Conservation (phyloP, 2,888 invertebrate species). For the Galeruca laticollis region DNA sequence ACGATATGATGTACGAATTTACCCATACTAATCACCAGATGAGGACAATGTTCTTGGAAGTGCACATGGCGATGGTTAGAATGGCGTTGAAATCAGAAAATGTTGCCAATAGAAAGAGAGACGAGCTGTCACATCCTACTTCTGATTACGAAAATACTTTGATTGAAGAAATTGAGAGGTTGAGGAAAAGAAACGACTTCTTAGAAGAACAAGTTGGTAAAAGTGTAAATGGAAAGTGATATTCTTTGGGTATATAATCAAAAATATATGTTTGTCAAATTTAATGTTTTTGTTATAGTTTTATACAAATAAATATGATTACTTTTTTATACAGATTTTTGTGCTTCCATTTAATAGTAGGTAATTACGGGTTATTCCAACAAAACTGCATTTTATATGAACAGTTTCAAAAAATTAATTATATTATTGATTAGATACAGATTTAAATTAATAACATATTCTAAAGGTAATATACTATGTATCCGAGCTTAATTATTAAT, state of each 20-base stretch:
- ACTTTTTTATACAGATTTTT: neutral
- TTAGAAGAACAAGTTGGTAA: constrained; percentile 59
- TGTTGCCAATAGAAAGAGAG: constrained; percentile 50
- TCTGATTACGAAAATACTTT: constrained; percentile 64
- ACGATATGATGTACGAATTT: constrained; percentile 54
- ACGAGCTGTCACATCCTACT: constrained; percentile 59
- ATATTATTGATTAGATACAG: no score
- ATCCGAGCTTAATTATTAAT: no score
- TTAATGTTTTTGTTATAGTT: neutral
- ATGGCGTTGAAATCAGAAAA: constrained; percentile 61
- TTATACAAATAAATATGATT: neutral
- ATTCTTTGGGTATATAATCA: neutral
- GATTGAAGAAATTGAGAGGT: constrained; percentile 68
- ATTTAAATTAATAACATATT: no score
- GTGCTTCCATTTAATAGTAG: neutral
- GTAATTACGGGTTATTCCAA: no score
- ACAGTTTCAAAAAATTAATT: no score
- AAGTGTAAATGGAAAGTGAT: neutral
- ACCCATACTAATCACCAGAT: constrained; percentile 53
- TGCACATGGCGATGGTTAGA: constrained; percentile 60
- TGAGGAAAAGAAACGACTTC: constrained; percentile 68
- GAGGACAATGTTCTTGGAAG: constrained; percentile 56
- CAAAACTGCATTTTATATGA: no score
- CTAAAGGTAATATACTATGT: no score
- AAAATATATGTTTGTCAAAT: neutral